These are phyloP conservation scores for Grantiella picta DNA, from an alignment of 2,113 vertebrate species.

Conservation along the genomic window DNA sequence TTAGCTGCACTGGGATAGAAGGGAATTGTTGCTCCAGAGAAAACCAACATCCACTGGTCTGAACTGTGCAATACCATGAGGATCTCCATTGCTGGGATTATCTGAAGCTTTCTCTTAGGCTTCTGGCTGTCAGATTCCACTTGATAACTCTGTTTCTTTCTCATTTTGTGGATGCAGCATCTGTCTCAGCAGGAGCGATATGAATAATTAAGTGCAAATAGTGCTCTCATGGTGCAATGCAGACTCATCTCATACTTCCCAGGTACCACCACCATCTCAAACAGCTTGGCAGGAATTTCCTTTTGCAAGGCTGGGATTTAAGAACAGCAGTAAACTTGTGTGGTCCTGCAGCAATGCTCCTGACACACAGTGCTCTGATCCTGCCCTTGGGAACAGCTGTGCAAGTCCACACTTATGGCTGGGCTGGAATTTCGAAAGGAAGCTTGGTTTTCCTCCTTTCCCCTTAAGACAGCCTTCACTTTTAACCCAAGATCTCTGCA, in stretches of 20 bases:
- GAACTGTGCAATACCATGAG: neutral
- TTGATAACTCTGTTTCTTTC: neutral
- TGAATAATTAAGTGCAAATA: constrained; percentile 43
- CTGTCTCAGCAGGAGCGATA: neutral
- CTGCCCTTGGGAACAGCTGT: constrained; percentile 45
- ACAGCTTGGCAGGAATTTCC: constrained; percentile 27
- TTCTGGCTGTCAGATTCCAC: neutral
- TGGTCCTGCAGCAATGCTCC: constrained; percentile 68
- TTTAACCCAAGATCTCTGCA: constrained; percentile 25
- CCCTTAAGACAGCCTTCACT: constrained; percentile 18
- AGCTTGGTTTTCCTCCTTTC: neutral
- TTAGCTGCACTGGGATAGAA: neutral
- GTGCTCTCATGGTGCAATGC: constrained; percentile 36
- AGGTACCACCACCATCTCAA: constrained; percentile 50
- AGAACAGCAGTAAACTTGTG: constrained; percentile 63
- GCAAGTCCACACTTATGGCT: constrained; percentile 42
- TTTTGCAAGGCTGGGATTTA: neutral
- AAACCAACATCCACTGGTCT: neutral
- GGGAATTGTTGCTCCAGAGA: neutral
- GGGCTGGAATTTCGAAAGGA: constrained; percentile 3
- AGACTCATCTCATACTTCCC: constrained; percentile 35
- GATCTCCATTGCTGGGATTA: neutral
- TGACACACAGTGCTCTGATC: neutral
- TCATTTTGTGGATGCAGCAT: constrained; percentile 23
- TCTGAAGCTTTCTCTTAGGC: neutral